These are phyloP conservation scores for Hycleus cichorii DNA, from an alignment of 1,140 invertebrate genomes.

Conservation along the genomic window DNA sequence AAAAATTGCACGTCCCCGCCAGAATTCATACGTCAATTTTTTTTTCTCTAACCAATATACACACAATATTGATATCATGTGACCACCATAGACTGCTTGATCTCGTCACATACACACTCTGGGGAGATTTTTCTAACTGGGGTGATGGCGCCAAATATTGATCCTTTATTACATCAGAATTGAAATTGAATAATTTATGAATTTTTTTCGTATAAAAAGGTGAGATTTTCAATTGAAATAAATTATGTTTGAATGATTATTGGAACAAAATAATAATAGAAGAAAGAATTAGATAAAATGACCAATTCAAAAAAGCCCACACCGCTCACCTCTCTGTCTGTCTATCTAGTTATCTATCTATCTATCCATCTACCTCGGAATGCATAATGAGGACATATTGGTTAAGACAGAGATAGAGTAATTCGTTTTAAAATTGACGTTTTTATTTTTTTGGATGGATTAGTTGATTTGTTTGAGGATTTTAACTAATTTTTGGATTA, in stretches of 20 bases:
- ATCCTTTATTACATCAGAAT: slow-evolving; percentile 13
- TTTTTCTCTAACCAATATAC: no score
- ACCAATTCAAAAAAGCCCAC: no score
- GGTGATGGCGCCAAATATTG: slow-evolving; percentile 54
- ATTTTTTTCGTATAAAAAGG: slow-evolving; percentile 1
- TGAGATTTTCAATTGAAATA: background rate
- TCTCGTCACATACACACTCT: slow-evolving; percentile 30
- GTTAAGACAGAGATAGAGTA: slow-evolving; percentile 36
- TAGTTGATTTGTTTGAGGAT: background rate
- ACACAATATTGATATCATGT: slow-evolving; percentile 43
- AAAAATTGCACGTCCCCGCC: slow-evolving; percentile 24
- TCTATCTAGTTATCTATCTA: slow-evolving; percentile 18
- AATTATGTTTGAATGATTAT: background rate
- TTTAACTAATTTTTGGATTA: background rate
- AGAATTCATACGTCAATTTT: slow-evolving; percentile 31
- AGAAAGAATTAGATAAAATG: background rate
- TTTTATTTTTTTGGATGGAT: background rate
- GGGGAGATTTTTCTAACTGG: slow-evolving; percentile 29
- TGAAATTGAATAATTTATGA: slow-evolving; percentile 36
- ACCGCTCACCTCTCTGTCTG: background rate
- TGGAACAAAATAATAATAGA: background rate
- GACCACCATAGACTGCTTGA: slow-evolving; percentile 42
- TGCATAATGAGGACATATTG: slow-evolving; percentile 52
- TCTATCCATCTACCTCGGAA: slow-evolving; percentile 29
- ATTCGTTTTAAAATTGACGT: slow-evolving; percentile 12